Evolutionary conservation across 2,113 vertebrate species (phyloP), one percentile per base, ranked within the genome.

Genomic region (Neolamprologus devosi): DNA sequence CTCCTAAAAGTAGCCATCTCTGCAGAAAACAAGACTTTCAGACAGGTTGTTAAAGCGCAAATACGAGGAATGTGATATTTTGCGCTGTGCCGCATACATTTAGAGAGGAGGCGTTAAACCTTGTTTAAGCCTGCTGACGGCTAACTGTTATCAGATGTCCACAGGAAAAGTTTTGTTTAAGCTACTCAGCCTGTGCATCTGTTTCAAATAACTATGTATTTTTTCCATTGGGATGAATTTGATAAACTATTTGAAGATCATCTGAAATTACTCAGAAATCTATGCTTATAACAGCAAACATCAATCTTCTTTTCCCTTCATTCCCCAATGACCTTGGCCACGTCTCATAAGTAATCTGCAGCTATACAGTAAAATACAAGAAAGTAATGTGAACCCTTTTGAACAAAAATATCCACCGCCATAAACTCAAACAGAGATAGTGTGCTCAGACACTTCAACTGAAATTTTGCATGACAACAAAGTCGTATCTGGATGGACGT

Each of bases 41-140:
- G 68, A 73, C 13, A 26, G n/a, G 35, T 9, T 26, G 5, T 28
- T 47, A 47, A 73, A 23, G 21, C 21, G 0, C 21, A 26, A 45
- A 70, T 70, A 23, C 8, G 5, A 16, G 1, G 12, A 70, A 42
- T 70, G 12, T 3, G 12, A 14, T 42, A 6, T 70, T 73, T 73
- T 73, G 5, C 37, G 3, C 12, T 4, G n/a, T 23, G 35, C 0
- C 0, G 7, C 35, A 68, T 5, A 3, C 35, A 70, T 23, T 70
- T 42, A 42, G 65, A 70, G n/a, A 16, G 8, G 35, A 42, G 0
- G 58, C 6, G 4, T 35, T 63, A 33, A 63, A 33, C 28, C 28
- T 63, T 7, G 28, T 60, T 63, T 63, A 35, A 63, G 60, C 9
- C 60, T 35, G 30, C 17, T 40, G 65, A 42, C 1, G 3, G n/a